A percentile compares a stretch with the other conserved stretches of the same genome.
phyloP scores from a whole-genome alignment of 2,797 vertebrate genomes.

The Esox masquinongy region DNA sequence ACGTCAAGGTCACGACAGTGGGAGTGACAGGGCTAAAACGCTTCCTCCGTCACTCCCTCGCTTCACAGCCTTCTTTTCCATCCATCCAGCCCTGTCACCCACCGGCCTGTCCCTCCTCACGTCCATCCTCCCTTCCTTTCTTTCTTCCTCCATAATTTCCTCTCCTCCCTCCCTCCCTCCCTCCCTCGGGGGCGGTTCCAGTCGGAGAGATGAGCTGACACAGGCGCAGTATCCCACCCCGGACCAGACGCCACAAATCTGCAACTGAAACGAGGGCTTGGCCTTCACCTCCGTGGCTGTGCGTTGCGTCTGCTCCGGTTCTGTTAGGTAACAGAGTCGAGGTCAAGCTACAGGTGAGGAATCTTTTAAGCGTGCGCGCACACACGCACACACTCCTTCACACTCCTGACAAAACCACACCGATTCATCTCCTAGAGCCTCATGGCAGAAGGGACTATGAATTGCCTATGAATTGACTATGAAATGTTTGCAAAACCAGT shows the following conservation, averaged over 20 bases:
- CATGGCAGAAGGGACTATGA: too few relatives aligned
- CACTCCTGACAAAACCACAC: too few relatives aligned
- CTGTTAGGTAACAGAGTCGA: not conserved
- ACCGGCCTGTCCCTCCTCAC: not conserved
- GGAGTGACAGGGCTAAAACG: not conserved
- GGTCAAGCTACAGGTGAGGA: not conserved
- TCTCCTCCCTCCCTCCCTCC: not conserved
- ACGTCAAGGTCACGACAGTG: conserved; percentile 1
- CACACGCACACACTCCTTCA: not conserved
- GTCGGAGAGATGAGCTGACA: not conserved
- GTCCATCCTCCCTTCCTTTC: not conserved
- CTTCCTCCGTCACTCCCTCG: not conserved
- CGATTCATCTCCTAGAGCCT: too few relatives aligned
- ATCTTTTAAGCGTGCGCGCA: not conserved
- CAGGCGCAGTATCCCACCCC: not conserved
- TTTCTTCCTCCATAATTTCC: not conserved
- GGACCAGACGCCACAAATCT: not conserved
- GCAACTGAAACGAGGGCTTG: not conserved
- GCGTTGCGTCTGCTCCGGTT: not conserved
- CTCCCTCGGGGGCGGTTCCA: not conserved
- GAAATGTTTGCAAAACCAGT: too few relatives aligned
- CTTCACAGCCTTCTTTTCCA: not conserved
- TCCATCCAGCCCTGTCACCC: not conserved
- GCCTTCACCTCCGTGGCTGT: not conserved
- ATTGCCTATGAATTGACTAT: too few relatives aligned